Base-by-base conservation (phyloP, 2,797 vertebrate species). In the Sphenodon punctatus region DNA sequence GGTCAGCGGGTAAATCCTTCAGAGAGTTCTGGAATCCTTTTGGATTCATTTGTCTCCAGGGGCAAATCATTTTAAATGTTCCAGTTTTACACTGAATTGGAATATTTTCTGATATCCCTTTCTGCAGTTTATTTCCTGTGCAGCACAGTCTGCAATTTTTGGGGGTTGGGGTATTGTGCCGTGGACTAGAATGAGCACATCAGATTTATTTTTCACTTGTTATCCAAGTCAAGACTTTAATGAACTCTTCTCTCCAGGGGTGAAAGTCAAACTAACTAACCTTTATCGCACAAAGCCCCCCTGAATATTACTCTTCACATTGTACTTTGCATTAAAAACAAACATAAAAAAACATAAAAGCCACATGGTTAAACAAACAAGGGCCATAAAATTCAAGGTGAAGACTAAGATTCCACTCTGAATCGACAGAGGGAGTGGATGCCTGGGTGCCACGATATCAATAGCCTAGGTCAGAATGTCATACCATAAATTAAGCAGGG, bases 201-300 rank as follows among this genome's bases (percentile, higher is more conserved):
- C 2, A n/a, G 17, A 30, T 68, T 56, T 68, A 22, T 80, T 91
- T 87, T 80, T 82, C 17, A 56, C 16, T 65, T 45, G 22, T 73
- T 30, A 74, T 20, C 8, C 46, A 2, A 75, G 22, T 4, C 11
- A 72, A 7, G 12, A n/a, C n/a, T n/a, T n/a, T n/a, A n/a, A n/a
- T n/a, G n/a, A n/a, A 36, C 10, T 0, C 3, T 74, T 4, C 56
- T 56, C 10, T 4, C 5, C 3, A 69, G 61, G 82, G 5, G 8
- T 71, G 36, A 46, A 81, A 82, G 75, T 63, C 3, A 78, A 63
- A 56, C 32, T 0, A 42, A 8, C 17, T 58, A 70, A 7, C 78
- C 11, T 14, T 23, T 75, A 16, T 56, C 36, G 5, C 56, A 30
- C 8, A 74, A 78, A 43, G 7, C 1, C 75, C 61, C n/a, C 60